Evolutionary conservation across 2,113 vertebrate genomes (phyloP), one percentile per base, ranked within the genome.

Genomic region (Ailuropoda melanoleuca): DNA sequence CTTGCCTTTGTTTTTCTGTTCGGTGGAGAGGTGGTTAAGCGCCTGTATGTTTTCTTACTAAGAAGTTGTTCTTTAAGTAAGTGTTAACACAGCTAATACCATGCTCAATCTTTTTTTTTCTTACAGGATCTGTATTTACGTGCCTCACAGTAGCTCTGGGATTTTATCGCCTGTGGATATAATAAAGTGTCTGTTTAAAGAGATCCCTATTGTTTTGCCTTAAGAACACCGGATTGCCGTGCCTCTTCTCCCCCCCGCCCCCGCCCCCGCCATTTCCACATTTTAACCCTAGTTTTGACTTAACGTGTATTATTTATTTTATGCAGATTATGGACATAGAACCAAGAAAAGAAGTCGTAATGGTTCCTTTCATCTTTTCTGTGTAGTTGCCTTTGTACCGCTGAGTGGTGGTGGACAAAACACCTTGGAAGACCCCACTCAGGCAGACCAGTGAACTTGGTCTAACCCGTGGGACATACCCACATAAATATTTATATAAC

Each of bases 121-220:
- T 98, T 98, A 43, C 98, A 99, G 99, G 99, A 96, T 99, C 99
- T 84, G 50, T 99, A 97, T 99, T 99, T 98, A 99, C 99, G 18
- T 99, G 99, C 97, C 98, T 99, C 95, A 99, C 99, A 14, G 98
- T 99, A 96, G 99, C 98, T 87, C 98, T 99, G 96, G 99, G 99
- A 98, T 99, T 99, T 99, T 99, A 99, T 92, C 99, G 99, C 72
- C 98, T 99, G 43, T 99, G 99, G 99, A 98, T 99, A 50, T 99
- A 98, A 98, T 86, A 92, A 98, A 98, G 18, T 88, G 55, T 12
- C 3, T 90, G 3, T 98, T 96, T 98, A 92, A 98, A 98, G 89
- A 94, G 53, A 96, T 93, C 93, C 97, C 39, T 80, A 92, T 84
- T 90, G 0, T 92, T 97, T 84, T 93, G 64, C 68, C 97, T 98